Conservation (phyloP, 2,888 invertebrate species). For the Tiliacea aurago region DNA sequence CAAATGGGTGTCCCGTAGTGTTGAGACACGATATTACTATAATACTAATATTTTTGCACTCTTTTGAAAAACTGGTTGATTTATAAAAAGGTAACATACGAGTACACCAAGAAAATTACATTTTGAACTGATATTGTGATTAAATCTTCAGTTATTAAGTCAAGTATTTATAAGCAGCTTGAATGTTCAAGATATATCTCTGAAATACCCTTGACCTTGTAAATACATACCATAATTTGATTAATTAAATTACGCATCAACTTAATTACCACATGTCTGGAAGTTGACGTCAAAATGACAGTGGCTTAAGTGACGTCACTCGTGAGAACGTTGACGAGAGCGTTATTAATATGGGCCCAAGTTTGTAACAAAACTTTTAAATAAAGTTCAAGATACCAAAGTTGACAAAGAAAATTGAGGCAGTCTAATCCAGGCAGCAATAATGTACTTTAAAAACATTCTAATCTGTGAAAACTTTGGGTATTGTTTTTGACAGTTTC, state of each 20-base stretch:
- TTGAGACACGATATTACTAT: slow-evolving; percentile 60
- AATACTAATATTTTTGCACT: slow-evolving; percentile 59
- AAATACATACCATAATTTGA: slow-evolving; percentile 13
- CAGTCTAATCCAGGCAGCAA: slow-evolving; percentile 23
- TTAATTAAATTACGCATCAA: slow-evolving; percentile 27
- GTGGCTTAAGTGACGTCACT: slow-evolving; percentile 37
- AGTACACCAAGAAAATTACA: not conserved
- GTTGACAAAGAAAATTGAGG: slow-evolving; percentile 29
- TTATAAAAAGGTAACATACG: slow-evolving; percentile 19
- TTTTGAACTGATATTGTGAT: not conserved
- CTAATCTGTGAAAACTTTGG: slow-evolving; percentile 35
- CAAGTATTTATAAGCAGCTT: not conserved
- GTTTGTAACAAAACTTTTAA: slow-evolving; percentile 37
- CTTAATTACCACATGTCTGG: slow-evolving; percentile 42
- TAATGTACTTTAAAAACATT: slow-evolving; percentile 35
- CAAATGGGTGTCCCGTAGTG: slow-evolving; percentile 49
- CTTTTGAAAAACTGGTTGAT: slow-evolving; percentile 51
- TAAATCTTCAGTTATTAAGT: not conserved
- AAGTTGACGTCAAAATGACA: slow-evolving; percentile 34
- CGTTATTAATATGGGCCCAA: slow-evolving; percentile 42
- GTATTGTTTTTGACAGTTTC: slow-evolving; percentile 31
- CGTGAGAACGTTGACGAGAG: slow-evolving; percentile 3
- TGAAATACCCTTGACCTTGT: slow-evolving; percentile 28
- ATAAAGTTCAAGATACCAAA: slow-evolving; percentile 27
- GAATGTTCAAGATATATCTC: slow-evolving; percentile 22